Evolutionary conservation across 2,888 invertebrate genomes (phyloP).

Genomic region (Bursaphelenchus okinawaensis): DNA sequence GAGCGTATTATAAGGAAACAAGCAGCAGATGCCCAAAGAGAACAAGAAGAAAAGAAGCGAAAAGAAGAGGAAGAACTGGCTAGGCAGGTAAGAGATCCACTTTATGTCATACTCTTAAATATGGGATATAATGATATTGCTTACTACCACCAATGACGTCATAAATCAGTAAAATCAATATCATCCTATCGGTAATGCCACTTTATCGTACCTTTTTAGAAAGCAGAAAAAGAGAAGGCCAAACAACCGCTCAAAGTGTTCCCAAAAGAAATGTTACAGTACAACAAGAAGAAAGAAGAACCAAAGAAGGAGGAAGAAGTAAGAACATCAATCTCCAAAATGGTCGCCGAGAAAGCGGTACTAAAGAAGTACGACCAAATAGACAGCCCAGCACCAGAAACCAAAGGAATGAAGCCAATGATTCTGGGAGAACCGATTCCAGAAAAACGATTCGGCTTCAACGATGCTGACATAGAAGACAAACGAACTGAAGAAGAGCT

Average conservation of each 20-base stretch:
- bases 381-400: neutral
- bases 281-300: conserved; percentile 3
- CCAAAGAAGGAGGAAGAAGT: conserved; percentile 3
- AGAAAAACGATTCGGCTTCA: neutral
- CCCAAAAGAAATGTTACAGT: neutral
- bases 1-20: conserved; percentile 48
- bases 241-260: neutral
- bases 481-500: neutral
- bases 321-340: neutral
- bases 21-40: conserved; percentile 20
- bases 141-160: no score
- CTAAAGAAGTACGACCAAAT: neutral
- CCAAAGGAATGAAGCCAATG: conserved; percentile 20
- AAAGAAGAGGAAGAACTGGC: neutral
- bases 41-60: conserved; percentile 10
- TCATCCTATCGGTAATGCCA: no score
- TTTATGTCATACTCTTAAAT: no score
- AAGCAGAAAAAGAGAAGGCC: neutral
- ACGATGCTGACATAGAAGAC: neutral
- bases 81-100: conserved; percentile 15
- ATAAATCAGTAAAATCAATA: no score
- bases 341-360: neutral
- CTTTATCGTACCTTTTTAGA: no score
- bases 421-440: conserved; percentile 11
- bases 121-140: no score